Evolutionary conservation across 1,140 invertebrate species (phyloP).

Genomic region (Drosophila orena): DNA sequence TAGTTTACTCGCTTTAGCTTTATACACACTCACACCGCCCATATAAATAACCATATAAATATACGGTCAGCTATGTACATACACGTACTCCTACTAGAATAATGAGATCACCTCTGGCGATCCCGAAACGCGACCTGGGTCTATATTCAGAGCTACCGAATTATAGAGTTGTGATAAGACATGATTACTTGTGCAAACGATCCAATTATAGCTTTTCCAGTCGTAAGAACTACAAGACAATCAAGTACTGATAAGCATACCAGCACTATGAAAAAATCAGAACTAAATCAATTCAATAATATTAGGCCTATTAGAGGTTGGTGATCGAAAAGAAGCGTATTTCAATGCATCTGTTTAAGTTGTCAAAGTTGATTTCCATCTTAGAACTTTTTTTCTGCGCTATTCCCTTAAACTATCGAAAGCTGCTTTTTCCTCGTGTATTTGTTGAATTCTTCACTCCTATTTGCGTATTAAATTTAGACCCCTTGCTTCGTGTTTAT

Average conservation of each 20-base stretch:
- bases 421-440: conserved; percentile 6
- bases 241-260: conserved; percentile 11
- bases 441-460: conserved; percentile 35
- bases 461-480: conserved; percentile 40
- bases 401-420: background rate
- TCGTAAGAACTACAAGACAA: conserved; percentile 2
- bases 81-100: conserved; percentile 21
- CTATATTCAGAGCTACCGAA: conserved; percentile 41
- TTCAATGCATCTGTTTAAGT: too few species aligned
- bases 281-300: background rate
- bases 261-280: too few species aligned
- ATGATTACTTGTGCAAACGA: conserved; percentile 28
- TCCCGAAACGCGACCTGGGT: conserved; percentile 16
- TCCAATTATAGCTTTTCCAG: conserved; percentile 24
- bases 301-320: background rate
- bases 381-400: background rate
- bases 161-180: conserved; percentile 30
- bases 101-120: conserved; percentile 44
- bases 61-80: conserved; percentile 7
- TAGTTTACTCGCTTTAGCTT: conserved; percentile 60
- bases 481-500: conserved; percentile 58
- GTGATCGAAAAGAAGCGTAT: background rate
- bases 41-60: conserved; percentile 46
- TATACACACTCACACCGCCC: conserved; percentile 23
- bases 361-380: background rate